Conservation (phyloP, 35 echinoderm and acorn worm genomes). For the Apostichopus parvimensis region DNA sequence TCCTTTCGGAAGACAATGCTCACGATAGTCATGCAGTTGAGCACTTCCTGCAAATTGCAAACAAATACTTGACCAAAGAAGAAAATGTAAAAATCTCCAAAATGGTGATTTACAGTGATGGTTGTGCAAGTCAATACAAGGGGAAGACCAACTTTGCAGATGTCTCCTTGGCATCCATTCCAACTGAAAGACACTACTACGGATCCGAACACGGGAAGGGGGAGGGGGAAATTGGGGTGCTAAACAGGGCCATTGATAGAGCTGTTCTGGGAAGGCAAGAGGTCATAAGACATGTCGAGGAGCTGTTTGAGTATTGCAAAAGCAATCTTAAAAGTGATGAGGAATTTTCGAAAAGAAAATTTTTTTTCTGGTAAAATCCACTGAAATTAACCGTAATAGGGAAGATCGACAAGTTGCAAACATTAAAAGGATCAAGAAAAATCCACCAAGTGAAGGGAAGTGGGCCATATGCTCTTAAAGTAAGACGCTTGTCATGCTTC, state of each 20-base stretch:
- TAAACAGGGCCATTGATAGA: neutral
- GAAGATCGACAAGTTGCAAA: neutral
- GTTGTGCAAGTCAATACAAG: conserved; percentile 42
- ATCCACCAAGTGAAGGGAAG: no score
- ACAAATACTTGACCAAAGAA: neutral
- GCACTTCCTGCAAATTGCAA: conserved; percentile 8
- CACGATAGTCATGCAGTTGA: conserved; percentile 26
- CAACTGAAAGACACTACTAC: conserved; percentile 25
- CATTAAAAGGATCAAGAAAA: conserved; percentile 8
- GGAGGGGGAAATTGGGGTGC: conserved; percentile 41
- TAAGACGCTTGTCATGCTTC: no score
- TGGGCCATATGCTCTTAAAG: no score
- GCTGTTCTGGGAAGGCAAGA: neutral
- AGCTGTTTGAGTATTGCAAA: neutral
- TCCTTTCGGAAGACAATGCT: neutral
- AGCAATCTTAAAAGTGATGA: neutral
- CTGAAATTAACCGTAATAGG: neutral
- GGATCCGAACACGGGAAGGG: conserved; percentile 46
- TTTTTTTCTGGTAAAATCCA: neutral
- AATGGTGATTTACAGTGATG: neutral
- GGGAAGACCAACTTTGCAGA: conserved; percentile 52
- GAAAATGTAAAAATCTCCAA: neutral
- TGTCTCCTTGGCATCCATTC: neutral
- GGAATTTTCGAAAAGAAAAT: neutral
- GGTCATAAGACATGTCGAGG: neutral